A percentile compares a stretch with the other conserved stretches of the same genome.
Evolutionary conservation across 2,113 vertebrate species (phyloP).

Genomic region (Rhipidura dahli): DNA sequence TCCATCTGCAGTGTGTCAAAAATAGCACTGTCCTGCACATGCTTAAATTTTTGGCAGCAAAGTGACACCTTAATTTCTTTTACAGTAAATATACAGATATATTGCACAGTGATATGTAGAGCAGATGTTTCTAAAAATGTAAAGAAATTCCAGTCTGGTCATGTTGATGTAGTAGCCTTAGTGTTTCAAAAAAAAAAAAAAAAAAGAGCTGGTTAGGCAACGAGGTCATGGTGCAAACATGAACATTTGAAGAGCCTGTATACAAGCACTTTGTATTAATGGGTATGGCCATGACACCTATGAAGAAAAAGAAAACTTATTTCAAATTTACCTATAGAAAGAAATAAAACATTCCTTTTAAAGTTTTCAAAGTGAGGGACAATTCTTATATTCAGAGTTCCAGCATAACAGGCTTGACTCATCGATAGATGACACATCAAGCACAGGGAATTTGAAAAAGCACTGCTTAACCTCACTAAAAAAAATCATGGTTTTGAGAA

Average conservation of each 20-base stretch:
- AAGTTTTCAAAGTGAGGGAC: conserved; percentile 49
- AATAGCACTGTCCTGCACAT: not conserved
- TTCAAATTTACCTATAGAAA: conserved; percentile 15
- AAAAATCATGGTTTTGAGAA: conserved; percentile 63
- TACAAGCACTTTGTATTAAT: not conserved
- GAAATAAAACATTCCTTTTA: conserved; percentile 11
- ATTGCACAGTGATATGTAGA: not conserved
- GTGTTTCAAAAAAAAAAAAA: not conserved
- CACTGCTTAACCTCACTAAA: conserved; percentile 75
- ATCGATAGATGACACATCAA: conserved; percentile 77
- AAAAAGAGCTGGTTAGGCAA: not conserved
- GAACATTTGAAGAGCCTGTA: not conserved
- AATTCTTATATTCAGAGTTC: conserved; percentile 50
- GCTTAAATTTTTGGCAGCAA: conserved; percentile 28
- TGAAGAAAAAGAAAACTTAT: not conserved
- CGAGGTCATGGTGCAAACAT: not conserved
- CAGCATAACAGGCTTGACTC: conserved; percentile 77
- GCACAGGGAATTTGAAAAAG: conserved; percentile 75
- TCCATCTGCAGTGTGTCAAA: conserved; percentile 34
- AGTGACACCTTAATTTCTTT: conserved; percentile 24
- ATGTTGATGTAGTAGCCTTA: not conserved
- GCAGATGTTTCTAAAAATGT: conserved; percentile 46
- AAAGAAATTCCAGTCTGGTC: conserved; percentile 34
- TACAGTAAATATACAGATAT: conserved; percentile 9
- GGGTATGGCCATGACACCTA: conserved; percentile 25